Base-by-base conservation (phyloP, 2,888 invertebrate species). In the Platycheirus albimanus region DNA sequence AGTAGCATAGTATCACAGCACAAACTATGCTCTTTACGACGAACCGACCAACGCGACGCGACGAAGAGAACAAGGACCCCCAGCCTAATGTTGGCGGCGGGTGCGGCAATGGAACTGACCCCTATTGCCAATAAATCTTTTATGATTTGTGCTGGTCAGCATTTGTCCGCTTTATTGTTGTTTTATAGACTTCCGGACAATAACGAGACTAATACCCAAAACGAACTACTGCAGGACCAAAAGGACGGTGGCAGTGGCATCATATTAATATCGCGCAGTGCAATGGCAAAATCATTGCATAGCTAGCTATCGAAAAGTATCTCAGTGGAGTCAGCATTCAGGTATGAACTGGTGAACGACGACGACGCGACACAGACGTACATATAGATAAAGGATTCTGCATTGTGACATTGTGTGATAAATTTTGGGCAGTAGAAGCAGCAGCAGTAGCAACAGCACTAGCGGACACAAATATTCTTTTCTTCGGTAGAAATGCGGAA, bases 111-210 rank as follows among this genome's bases (percentile, higher is more conserved):
- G n/a, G n/a, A n/a, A n/a, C n/a, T 19, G 28, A 51, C 71, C 58
- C 36, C 45, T 17, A n/a, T 30, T 56, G 54, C 70, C 66, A 67
- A 81, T 81, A 81, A 81, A 81, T 81, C 76, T 43, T 80, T 81
- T 76, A 81, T 81, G 81, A 77, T 71, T 81, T 81, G 81, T 76
- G 66, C 36, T 66, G 81, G 81, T 71, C 67, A 77, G 81, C 81
- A 77, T 77, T 76, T 81, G 80, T 76, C 52, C 47, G 47, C 66
- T 81, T 76, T 71, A 81, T 81, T 81, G 81, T 71, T 81, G 76
- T 76, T 81, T 76, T 63, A 81, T 81, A 71, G 81, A 77, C 76
- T 71, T 81, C 76, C 81, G 66, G 61, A 70, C 49, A 64, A 70
- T 66, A 80, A 76, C 52, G 36, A 51, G 64, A 54, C 61, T 81